A percentile compares a stretch with the other conserved stretches of the same genome.
These are phyloP conservation scores for Brachypodius melanocephalos DNA, from an alignment of 2,113 vertebrate species.

Conservation along the genomic window DNA sequence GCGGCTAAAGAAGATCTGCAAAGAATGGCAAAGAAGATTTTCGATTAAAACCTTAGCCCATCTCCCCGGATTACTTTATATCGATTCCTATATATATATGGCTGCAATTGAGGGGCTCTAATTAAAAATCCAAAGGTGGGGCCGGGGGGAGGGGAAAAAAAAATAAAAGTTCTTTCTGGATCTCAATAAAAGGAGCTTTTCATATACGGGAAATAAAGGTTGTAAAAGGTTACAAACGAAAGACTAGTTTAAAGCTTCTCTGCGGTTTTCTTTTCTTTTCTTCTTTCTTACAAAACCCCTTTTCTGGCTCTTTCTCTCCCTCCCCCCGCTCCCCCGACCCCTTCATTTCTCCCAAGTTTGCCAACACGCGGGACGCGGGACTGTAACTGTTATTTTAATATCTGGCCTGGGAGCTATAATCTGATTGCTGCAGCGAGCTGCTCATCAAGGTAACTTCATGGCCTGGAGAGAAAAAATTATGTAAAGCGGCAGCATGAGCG, in stretches of 20 bases:
- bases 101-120: constrained; percentile 73
- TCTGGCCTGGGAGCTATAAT: constrained; percentile 47
- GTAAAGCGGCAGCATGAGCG: constrained; percentile 49
- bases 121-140: constrained; percentile 70
- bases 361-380: constrained; percentile 67
- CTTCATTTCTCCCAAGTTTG: constrained; percentile 70
- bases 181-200: constrained; percentile 68
- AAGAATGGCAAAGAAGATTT: constrained; percentile 78
- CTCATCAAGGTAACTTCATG: constrained; percentile 64
- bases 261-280: constrained; percentile 72
- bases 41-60: constrained; percentile 79
- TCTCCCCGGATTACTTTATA: constrained; percentile 77
- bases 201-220: constrained; percentile 76
- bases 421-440: constrained; percentile 63
- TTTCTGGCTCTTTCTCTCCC: not conserved
- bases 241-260: constrained; percentile 74
- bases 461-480: constrained; percentile 65
- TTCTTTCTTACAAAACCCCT: constrained; percentile 51
- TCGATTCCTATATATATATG: constrained; percentile 79
- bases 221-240: constrained; percentile 76
- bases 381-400: constrained; percentile 64
- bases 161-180: constrained; percentile 61
- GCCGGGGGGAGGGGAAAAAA: not conserved
- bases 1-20: constrained; percentile 73
- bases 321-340: not conserved